Evolutionary conservation across 2,797 vertebrate genomes (phyloP), one percentile per base, ranked within the genome.

Genomic region (Gallinago nigripennis): DNA sequence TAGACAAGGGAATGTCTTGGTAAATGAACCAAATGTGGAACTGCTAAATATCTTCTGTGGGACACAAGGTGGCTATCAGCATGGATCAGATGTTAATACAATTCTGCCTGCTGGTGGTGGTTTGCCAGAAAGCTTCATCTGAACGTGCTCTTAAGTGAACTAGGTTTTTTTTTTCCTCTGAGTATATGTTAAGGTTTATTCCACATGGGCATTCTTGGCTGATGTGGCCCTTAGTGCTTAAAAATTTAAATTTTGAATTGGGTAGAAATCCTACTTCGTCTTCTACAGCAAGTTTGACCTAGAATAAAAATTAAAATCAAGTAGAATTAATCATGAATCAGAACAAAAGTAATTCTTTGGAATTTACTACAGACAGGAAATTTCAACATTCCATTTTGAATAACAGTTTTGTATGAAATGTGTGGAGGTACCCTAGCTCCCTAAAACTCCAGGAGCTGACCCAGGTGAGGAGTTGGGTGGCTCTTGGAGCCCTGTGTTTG

Each of bases 71-170:
- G 30, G 3, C 46, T 81, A 17, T 83, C 72, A 37, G 27, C 23
- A 14, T 70, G 53, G 28, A 77, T 85, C 16, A 73, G 58, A 23
- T 89, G 37, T 75, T 77, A 83, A 86, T 72, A 65, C 33, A 76
- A 8, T 71, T 87, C 79, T 90, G 48, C 20, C 63, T 87, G 3
- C 61, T 72, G 7, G 61, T 88, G 43, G 31, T 75, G 30, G 8
- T 61, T 86, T 88, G 77, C 73, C 73, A 90, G 82, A 82, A 92
- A 79, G 82, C 37, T 88, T 91, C 50, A 81, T 87, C 46, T 51
- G 48, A 51, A 45, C 7, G 4, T 64, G 25, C 20, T 50, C 37
- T 54, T 88, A 48, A 19, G 28, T 61, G 23, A 81, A 31, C 37
- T 92, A 51, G 21, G 58, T 37, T 39, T 39, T 39, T 39, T 91